Evolutionary conservation across 2,888 invertebrate genomes (phyloP), one percentile per base, ranked within the genome.

Genomic region (Nudaria mundana): DNA sequence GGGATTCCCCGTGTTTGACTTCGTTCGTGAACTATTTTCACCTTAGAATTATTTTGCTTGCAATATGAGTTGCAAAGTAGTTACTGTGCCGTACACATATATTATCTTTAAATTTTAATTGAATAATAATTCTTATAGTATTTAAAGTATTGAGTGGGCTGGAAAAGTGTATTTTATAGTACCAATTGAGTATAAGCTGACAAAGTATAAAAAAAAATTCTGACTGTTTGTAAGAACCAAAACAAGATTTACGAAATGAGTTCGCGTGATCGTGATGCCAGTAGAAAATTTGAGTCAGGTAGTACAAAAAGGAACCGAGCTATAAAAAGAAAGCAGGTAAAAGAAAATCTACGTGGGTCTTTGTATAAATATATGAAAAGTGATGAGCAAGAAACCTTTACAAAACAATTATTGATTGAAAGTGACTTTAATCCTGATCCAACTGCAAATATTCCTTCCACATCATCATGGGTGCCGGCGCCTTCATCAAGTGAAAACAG

Each of bases 211-310:
- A 37, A 30, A 30, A 10, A 18, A 16, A 16, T 29, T 37, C 29
- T 29, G 15, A 29, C 30, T 18, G 18, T 18, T 18, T 18, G 18
- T 18, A 28, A 18, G 32, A 28, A 25, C 25, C 39, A 39, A 39
- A 39, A 39, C 32, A 30, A 40, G 40, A 35, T 40, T 40, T 40
- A 40, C 40, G 40, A 40, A 40, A 40, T 40, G 40, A 40, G 35
- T 40, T 40, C 40, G 40, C 35, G 34, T 40, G 34, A 40, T 40
- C 40, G 34, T 35, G 40, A 40, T 40, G 40, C 40, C 34, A 26
- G 40, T 40, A 35, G 40, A 40, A 40, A 40, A 40, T 40, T 40
- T 34, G 40, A 40, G 30, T 40, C 40, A 30, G 40, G 34, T 40
- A 40, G 40, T 40, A 34, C 34, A 33, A 40, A 40, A 34, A 26